These are phyloP conservation scores for Urocyon cinereoargenteus DNA, from an alignment of 2,797 vertebrate genomes.

Conservation along the genomic window DNA sequence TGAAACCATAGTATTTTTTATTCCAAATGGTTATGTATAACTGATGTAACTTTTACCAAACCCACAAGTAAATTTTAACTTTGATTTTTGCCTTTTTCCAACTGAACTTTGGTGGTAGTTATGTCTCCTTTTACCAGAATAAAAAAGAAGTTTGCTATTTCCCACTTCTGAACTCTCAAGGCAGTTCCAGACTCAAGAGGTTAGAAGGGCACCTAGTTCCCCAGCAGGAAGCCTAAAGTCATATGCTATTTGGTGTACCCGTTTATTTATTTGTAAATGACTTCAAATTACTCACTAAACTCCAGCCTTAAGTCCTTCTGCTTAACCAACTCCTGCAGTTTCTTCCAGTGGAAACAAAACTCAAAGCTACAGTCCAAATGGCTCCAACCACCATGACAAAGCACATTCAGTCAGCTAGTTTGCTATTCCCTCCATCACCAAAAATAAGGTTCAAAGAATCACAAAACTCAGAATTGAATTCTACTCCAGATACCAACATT, in stretches of 20 bases:
- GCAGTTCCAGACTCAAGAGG: not conserved
- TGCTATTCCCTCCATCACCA: not conserved
- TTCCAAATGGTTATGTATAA: constrained; percentile 10
- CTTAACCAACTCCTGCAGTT: not conserved
- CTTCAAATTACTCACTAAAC: constrained; percentile 47
- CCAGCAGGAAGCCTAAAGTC: not conserved
- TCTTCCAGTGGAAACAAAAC: constrained; percentile 21
- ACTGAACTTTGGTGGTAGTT: constrained; percentile 7
- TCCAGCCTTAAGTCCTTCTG: not conserved
- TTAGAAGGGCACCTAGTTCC: not conserved
- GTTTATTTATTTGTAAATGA: constrained; percentile 55
- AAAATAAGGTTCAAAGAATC: not conserved
- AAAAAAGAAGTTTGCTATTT: constrained; percentile 15
- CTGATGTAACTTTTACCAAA: not conserved
- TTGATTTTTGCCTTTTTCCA: constrained; percentile 21
- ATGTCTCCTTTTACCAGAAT: not conserved
- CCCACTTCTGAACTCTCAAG: not conserved
- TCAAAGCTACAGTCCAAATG: constrained; percentile 18
- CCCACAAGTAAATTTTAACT: constrained; percentile 22
- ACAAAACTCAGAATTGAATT: not conserved
- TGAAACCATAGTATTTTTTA: not conserved
- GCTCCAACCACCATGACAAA: not conserved
- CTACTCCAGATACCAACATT: not conserved
- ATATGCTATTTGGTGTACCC: not conserved
- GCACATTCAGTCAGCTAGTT: not conserved